Evolutionary conservation across 2,888 invertebrate species (phyloP).

Genomic region (Protophormia terraenovae): DNA sequence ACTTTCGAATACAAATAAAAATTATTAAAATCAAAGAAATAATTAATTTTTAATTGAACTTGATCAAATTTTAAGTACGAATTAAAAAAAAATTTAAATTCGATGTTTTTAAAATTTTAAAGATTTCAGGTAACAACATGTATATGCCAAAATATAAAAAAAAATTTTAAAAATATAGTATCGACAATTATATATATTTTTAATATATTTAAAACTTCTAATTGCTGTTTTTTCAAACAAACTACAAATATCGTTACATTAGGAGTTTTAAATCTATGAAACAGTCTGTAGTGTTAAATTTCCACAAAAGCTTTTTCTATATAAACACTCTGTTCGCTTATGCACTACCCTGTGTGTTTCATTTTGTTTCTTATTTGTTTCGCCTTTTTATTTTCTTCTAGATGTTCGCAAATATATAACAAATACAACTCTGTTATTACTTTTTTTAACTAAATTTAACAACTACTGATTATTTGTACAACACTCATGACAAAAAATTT

Average conservation of each 20-base stretch:
- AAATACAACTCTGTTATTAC: slow-evolving; percentile 45
- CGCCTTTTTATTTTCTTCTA: slow-evolving; percentile 1
- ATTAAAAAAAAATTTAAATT: no score
- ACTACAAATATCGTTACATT: no score
- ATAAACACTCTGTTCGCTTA: neutral
- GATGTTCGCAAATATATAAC: neutral
- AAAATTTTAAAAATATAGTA: neutral
- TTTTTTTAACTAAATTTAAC: neutral
- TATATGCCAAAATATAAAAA: no score
- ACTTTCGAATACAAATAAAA: no score
- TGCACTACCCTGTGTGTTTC: slow-evolving; percentile 1
- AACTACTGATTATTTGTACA: slow-evolving; percentile 41
- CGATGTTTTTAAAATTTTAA: no score
- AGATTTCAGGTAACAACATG: no score
- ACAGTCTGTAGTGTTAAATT: neutral
- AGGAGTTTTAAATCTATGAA: no score
- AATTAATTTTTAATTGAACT: no score
- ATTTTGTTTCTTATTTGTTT: neutral
- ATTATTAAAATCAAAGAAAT: no score
- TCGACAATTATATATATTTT: neutral
- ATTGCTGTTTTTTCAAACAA: neutral
- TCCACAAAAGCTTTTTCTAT: neutral
- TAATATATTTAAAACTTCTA: neutral
- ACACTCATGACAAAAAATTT: slow-evolving; percentile 29
- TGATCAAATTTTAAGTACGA: no score